Evolutionary conservation across 2,113 vertebrate genomes (phyloP).

Genomic region (Falcunculus frontatus): DNA sequence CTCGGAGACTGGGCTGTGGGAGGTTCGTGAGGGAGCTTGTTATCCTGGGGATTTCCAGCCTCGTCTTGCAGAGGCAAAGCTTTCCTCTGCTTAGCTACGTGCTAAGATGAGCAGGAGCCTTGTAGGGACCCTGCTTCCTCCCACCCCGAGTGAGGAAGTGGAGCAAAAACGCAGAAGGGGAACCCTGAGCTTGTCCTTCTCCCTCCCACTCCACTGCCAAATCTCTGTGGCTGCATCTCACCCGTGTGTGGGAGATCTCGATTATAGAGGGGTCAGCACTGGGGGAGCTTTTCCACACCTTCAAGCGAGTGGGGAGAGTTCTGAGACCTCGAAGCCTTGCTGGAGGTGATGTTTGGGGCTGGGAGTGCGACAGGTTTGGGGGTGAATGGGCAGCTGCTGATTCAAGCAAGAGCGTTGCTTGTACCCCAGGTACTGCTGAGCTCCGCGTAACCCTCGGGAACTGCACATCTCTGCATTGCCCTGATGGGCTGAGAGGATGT

Average conservation of each 20-base stretch:
- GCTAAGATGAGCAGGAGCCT: background rate
- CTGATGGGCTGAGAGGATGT: background rate
- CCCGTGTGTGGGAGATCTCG: accelerated
- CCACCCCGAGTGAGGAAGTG: accelerated
- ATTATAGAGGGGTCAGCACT: background rate
- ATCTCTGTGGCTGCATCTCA: background rate
- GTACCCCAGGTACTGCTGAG: background rate
- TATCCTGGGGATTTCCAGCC: constrained; percentile 17
- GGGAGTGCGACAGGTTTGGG: background rate
- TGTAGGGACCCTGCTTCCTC: background rate
- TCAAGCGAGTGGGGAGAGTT: accelerated
- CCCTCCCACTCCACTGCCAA: background rate
- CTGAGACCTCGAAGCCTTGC: background rate
- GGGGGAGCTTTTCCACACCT: background rate
- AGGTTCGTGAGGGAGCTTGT: background rate
- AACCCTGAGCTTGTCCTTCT: background rate
- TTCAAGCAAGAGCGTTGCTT: accelerated
- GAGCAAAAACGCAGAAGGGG: background rate
- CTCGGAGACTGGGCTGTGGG: background rate
- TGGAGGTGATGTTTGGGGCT: background rate
- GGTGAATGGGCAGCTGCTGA: background rate
- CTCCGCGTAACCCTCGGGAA: background rate
- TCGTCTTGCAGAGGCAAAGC: background rate
- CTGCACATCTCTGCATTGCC: background rate
- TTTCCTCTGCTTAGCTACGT: background rate